These are phyloP conservation scores for Apis laboriosa DNA, from an alignment of 1,140 invertebrate species.

Conservation along the genomic window DNA sequence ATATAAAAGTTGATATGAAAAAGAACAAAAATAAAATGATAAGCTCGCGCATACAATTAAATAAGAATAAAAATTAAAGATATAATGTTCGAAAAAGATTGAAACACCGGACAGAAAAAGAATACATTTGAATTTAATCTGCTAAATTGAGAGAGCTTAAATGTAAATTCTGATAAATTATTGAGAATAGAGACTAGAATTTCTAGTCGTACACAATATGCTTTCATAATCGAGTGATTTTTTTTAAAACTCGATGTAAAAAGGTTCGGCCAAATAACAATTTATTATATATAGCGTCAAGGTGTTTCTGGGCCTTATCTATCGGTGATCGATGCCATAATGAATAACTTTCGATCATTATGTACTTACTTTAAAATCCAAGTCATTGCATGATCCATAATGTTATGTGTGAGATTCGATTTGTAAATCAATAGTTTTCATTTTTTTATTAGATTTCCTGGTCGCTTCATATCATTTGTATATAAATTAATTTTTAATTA, in stretches of 20 bases:
- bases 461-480: background rate
- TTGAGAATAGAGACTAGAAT: constrained; percentile 47
- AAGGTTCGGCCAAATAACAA: constrained; percentile 31
- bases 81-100: constrained; percentile 16
- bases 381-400: constrained; percentile 3
- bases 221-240: constrained; percentile 31
- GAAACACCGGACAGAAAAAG: constrained; percentile 25
- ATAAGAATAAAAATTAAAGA: constrained; percentile 23
- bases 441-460: background rate
- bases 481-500: constrained; percentile 20
- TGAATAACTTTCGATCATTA: constrained; percentile 51
- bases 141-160: constrained; percentile 53
- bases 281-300: constrained; percentile 29
- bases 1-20: background rate
- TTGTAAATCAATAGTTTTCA: background rate
- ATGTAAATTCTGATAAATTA: constrained; percentile 42
- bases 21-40: background rate
- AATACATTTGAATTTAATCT: constrained; percentile 47
- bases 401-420: constrained; percentile 41
- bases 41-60: constrained; percentile 15
- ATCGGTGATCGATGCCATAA: constrained; percentile 69
- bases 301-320: constrained; percentile 66
- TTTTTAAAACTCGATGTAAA: constrained; percentile 21
- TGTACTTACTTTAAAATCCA: constrained; percentile 55
- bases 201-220: constrained; percentile 18